Evolutionary conservation across 2,888 invertebrate species (phyloP), one percentile per base, ranked within the genome.

Genomic region (Azorinus chamasolen): DNA sequence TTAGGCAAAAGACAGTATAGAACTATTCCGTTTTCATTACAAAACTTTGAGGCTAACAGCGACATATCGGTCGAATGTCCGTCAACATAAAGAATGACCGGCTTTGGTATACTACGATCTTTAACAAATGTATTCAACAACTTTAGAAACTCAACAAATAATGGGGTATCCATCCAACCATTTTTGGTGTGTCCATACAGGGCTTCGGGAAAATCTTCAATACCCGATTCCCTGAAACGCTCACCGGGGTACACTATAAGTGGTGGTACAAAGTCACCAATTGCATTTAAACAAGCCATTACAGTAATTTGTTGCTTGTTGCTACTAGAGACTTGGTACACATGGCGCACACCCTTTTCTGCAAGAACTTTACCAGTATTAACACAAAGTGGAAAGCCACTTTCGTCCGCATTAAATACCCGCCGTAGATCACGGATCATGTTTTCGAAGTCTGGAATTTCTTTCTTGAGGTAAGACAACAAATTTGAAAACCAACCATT

Each of bases 221-320:
- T 24, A 4, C n/a, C n/a, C n/a, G n/a, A n/a, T n/a, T n/a, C n/a
- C n/a, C n/a, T n/a, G n/a, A n/a, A n/a, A n/a, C n/a, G 25, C 16
- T 72, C 39, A 0, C 79, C 77, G 5, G 83, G 78, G 43, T 32
- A 79, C 16, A 66, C 41, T 0, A 74, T 71, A 37, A 83, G 37
- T 16, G 69, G 77, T 12, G 58, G 63, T 14, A 75, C 12, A 51
- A n/a, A n/a, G n/a, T n/a, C n/a, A n/a, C n/a, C n/a, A n/a, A n/a
- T n/a, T n/a, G n/a, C n/a, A n/a, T n/a, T 77, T 18, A 77, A 57
- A n/a, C 72, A 66, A 2, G 66, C 74, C 43, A 83, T 43, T 0
- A 77, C 73, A 12, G 83, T 83, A n/a, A 83, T 70, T 59, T 83
- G 79, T 0, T 50, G 39, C 58, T 79, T 74, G 32, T n/a, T n/a